phyloP scores from a whole-genome alignment of 2,888 invertebrate genomes.

The Hirtodrosophila confusa region DNA sequence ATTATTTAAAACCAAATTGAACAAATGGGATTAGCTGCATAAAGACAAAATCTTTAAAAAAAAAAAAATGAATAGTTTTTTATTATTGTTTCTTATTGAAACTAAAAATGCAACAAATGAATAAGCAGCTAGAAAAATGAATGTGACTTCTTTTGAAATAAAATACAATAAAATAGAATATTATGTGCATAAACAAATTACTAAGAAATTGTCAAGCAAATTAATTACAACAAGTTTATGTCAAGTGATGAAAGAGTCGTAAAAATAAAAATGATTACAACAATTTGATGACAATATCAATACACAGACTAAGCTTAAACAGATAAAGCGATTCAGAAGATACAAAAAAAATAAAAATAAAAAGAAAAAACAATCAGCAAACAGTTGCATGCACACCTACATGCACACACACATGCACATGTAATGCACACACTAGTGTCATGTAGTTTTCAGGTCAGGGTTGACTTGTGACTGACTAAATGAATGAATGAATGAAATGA shows the following conservation, averaged over 20 bases:
- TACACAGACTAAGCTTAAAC: constrained; percentile 23
- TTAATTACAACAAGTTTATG: constrained; percentile 4
- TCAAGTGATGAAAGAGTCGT: constrained; percentile 16
- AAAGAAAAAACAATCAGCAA: constrained; percentile 23
- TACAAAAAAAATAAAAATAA: constrained; percentile 34
- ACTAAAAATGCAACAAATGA: too few species aligned
- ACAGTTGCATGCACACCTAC: constrained; percentile 61
- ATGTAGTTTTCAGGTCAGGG: constrained; percentile 83
- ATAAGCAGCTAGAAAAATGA: too few species aligned
- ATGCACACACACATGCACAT: constrained; percentile 25
- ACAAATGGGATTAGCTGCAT: too few species aligned
- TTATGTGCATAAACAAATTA: too few species aligned
- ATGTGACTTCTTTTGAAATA: too few species aligned
- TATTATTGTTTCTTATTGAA: too few species aligned
- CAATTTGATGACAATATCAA: constrained; percentile 41
- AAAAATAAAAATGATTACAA: constrained; percentile 15
- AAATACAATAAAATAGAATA: too few species aligned
- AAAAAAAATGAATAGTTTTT: too few species aligned
- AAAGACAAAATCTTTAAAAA: too few species aligned
- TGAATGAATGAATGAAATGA: constrained; percentile 76
- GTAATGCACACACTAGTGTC: constrained; percentile 62
- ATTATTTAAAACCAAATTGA: too few species aligned
- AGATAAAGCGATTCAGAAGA: constrained; percentile 38
- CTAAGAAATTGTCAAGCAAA: constrained; percentile 3
- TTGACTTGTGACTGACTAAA: constrained; percentile 82